Percentiles rank a stretch among this genome's conserved stretches.
Evolutionary conservation across 2,888 invertebrate genomes (phyloP).

Genomic region (Argyresthia albistria): DNA sequence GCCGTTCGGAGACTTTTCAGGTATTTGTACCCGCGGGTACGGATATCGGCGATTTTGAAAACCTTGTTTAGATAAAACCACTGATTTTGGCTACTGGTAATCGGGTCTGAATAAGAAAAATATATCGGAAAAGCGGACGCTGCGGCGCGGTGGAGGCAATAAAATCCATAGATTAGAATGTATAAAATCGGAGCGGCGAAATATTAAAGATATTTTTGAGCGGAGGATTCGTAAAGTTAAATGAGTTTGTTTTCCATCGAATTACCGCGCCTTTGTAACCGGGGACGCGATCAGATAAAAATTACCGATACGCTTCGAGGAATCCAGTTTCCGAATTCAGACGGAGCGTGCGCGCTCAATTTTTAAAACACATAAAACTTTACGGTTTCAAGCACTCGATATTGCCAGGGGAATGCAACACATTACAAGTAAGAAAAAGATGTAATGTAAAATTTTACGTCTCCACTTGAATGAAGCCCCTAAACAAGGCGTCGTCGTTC

Average conservation of each 20-base stretch:
- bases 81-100: constrained; percentile 15
- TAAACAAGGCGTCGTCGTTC: constrained; percentile 31
- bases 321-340: constrained; percentile 4
- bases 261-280: constrained; percentile 49
- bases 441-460: not conserved
- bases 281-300: constrained; percentile 53
- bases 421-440: too few species aligned
- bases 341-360: not conserved
- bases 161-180: constrained; percentile 67
- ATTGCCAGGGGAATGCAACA: not conserved
- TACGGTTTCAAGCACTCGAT: too few species aligned
- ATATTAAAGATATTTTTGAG: constrained; percentile 56
- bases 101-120: constrained; percentile 47
- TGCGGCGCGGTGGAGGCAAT: constrained; percentile 35
- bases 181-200: constrained; percentile 50
- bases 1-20: not conserved
- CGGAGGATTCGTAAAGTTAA: constrained; percentile 60
- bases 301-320: constrained; percentile 31
- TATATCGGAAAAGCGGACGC: constrained; percentile 49
- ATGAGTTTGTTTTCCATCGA: constrained; percentile 60
- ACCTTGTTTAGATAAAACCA: not conserved
- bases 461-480: not conserved
- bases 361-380: not conserved
- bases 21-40: not conserved
- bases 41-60: not conserved